Evolutionary conservation across 2,113 vertebrate species (phyloP).

Genomic region (Albula goreensis): DNA sequence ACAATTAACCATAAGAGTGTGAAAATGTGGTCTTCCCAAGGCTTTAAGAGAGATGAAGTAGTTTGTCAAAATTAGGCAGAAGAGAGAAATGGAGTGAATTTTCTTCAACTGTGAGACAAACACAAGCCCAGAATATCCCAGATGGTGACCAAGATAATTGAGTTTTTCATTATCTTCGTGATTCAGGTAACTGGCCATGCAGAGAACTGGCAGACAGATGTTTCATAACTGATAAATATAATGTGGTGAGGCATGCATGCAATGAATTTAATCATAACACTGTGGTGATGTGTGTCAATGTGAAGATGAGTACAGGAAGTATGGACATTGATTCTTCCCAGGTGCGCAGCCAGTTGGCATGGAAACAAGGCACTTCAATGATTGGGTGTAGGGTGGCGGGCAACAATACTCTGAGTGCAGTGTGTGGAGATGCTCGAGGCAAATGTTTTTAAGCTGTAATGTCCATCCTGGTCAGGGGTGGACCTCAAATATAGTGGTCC

Average conservation of each 20-base stretch:
- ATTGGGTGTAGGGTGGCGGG: neutral
- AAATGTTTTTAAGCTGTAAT: neutral
- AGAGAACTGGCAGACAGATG: neutral
- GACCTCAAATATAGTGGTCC: neutral
- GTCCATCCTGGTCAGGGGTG: neutral
- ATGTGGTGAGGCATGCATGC: neutral
- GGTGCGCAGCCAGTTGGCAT: neutral
- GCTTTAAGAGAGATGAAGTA: neutral
- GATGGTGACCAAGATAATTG: neutral
- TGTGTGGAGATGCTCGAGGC: neutral
- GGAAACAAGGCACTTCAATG: neutral
- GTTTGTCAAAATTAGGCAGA: neutral
- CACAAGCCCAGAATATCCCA: neutral
- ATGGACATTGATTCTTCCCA: neutral
- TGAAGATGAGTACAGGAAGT: neutral
- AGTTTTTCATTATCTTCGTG: neutral
- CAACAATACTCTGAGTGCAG: neutral
- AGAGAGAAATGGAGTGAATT: neutral
- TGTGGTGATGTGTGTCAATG: neutral
- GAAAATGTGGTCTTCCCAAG: neutral
- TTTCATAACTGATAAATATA: neutral
- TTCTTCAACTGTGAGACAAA: neutral
- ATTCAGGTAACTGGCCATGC: neutral
- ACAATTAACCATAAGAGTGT: neutral
- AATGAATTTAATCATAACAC: neutral